Base-by-base conservation (phyloP, 2,888 invertebrate genomes). In the Argynnis bischoffii region DNA sequence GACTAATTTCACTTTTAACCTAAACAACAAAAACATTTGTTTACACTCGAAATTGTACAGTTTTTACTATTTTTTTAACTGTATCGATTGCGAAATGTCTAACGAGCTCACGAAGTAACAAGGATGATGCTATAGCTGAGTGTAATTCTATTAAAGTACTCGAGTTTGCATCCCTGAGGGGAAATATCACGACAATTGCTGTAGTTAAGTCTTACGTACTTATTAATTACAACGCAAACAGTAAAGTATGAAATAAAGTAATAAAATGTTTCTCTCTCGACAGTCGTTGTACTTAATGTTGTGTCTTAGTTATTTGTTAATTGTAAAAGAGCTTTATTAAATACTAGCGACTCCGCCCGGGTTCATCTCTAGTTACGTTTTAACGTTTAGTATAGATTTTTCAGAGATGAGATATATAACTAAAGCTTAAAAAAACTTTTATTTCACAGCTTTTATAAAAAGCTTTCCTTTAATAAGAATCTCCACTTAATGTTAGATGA, bases 201-300 rank as follows among this genome's bases (percentile, higher is more conserved):
- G 47, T 47, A 59, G 5, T 59, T 61, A 51, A 53, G 50, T 61
- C 51, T 61, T 53, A 51, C 18, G 5, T 31, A 35, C 53, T 35
- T 61, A 61, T 51, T 61, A 61, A 61, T 61, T 61, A 61, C 53
- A 53, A 31, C 26, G 59, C 51, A 51, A 61, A 53, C 35, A 18
- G 55, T 35, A 35, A 13, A 21, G 51, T 53, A 53, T 53, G 41
- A 35, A 61, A 35, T 51, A 15, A 41, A 61, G 61, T 53, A 61
- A 53, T 6, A 50, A 41, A 53, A 18, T 51, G 51, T 61, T 15
- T n/a, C 48, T 59, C 59, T 48, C 59, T 13, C 11, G 59, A 31
- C 48, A 31, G 16, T 48, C 14, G 16, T 59, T n/a, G 26, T 59
- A 21, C 26, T 48, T n/a, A 48, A 26, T 13, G n/a, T 48, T 47